Conservation (phyloP, 2,113 vertebrate genomes). For the Rattus norvegicus region DNA sequence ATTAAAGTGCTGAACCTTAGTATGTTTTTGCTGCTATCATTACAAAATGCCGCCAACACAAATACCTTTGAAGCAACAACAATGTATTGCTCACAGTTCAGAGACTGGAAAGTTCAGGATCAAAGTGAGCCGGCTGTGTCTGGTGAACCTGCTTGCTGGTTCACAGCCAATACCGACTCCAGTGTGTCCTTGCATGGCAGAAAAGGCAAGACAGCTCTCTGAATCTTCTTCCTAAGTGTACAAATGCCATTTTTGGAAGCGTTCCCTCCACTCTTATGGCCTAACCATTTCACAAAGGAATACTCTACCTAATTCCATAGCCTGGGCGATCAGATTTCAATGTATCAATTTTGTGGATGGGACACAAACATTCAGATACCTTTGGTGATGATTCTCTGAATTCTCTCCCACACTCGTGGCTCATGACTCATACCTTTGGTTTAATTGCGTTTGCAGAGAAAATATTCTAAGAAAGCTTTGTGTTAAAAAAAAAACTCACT, state of each 20-base stretch:
- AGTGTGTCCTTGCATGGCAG: neutral
- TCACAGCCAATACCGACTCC: neutral
- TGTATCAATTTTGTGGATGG: neutral
- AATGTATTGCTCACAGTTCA: neutral
- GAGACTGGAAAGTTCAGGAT: neutral
- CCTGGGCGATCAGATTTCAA: neutral
- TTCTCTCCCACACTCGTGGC: neutral
- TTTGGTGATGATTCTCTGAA: neutral
- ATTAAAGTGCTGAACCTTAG: neutral
- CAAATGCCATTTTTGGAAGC: neutral
- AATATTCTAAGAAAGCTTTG: neutral
- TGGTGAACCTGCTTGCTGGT: neutral
- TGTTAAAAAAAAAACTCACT: neutral
- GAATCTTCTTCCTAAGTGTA: neutral
- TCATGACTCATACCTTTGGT: constrained; percentile 43
- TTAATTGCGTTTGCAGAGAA: neutral
- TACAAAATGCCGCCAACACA: neutral
- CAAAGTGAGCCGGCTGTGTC: neutral
- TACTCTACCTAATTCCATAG: neutral
- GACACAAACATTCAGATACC: neutral
- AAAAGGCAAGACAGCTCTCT: neutral
- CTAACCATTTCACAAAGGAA: neutral
- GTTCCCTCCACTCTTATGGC: neutral
- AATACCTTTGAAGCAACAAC: neutral
- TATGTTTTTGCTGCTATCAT: neutral